Evolutionary conservation across 2,113 vertebrate species (phyloP), one percentile per base, ranked within the genome.

Genomic region (Nicator chloris): DNA sequence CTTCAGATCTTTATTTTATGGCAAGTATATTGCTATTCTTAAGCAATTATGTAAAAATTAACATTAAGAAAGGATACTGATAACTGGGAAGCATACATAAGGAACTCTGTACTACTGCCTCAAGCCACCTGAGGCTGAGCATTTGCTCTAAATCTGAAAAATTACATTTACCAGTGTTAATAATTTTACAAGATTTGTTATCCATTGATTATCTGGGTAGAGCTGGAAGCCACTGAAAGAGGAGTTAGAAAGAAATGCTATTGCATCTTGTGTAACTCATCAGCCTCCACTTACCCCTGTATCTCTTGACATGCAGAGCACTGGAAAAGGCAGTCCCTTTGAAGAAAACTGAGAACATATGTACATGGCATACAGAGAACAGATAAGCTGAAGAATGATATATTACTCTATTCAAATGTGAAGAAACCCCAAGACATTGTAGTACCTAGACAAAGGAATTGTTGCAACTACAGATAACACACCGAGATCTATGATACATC

Each of bases 391-490:
- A 63, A 81, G 39, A 69, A 88, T 65, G 5, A 72, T 28, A 28
- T 2, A 16, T 30, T 56, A 33, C 15, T n/a, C 30, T 77, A 23
- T 61, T 80, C 22, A 82, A 15, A 61, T 56, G 3, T 27, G 35
- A 15, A 71, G 53, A 37, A 18, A 2, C 0, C 20, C 13, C 45
- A 60, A 88, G 86, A 78, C 35, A 85, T 13, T 49, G 27, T 44
- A 90, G 88, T 68, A 76, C 76, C 78, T 92, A 94, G 65, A 72
- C 49, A 90, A 87, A 86, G n/a, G 45, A 69, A 96, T 37, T 92
- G 77, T 70, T 65, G 81, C 65, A 90, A 77, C 59, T 53, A 57
- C 53, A 60, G 5, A 23, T 69, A 91, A 85, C 91, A 92, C 54
- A 89, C 45, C 45, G 40, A 30, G 54, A 82, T 44, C 70, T 91